Conservation (phyloP, 2,888 invertebrate genomes). For the Yponomeuta sedellus region DNA sequence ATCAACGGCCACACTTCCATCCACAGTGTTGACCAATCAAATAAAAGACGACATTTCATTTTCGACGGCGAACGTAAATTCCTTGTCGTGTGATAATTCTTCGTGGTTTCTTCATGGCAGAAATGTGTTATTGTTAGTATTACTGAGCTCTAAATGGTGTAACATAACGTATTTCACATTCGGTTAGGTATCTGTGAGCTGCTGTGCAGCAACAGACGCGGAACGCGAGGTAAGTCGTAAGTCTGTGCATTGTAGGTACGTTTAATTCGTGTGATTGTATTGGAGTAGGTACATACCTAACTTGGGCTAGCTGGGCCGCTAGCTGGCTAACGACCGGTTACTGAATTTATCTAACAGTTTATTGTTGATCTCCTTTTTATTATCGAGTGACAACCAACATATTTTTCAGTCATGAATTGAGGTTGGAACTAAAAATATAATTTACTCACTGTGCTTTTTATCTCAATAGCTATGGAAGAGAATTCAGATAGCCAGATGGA, state of each 20-base stretch:
- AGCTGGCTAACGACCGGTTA: constrained; percentile 63
- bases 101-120: constrained; percentile 8
- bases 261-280: constrained; percentile 54
- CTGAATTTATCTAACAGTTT: constrained; percentile 39
- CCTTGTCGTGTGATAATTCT: constrained; percentile 32
- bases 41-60: constrained; percentile 19
- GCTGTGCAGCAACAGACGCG: not conserved
- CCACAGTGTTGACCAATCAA: constrained; percentile 24
- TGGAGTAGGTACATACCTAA: constrained; percentile 55
- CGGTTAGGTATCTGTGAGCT: constrained; percentile 6
- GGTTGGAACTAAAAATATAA: constrained; percentile 6
- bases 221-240: constrained; percentile 62
- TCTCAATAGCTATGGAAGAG: constrained; percentile 61
- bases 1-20: no score
- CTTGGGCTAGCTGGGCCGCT: constrained; percentile 40
- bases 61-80: constrained; percentile 33
- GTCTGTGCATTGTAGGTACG: constrained; percentile 36
- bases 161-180: constrained; percentile 15
- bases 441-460: constrained; percentile 28
- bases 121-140: not conserved
- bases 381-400: constrained; percentile 13
- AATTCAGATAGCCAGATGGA: constrained; percentile 58
- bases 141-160: constrained; percentile 23
- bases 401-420: constrained; percentile 22
- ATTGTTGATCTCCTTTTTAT: constrained; percentile 31